Conservation (phyloP, 2,888 invertebrate species). For the Myathropa florea region DNA sequence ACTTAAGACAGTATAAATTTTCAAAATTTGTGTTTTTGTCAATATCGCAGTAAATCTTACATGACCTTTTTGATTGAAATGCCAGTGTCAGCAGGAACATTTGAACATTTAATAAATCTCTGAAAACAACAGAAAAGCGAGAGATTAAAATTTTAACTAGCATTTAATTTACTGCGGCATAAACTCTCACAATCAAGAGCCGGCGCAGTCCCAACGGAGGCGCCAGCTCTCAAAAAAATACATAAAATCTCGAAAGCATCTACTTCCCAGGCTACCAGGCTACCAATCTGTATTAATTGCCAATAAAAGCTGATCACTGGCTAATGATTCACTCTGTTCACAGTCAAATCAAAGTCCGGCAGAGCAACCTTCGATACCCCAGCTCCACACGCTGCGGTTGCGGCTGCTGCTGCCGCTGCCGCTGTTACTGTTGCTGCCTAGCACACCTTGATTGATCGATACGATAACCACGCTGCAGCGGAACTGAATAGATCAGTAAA, state of each 20-base stretch:
- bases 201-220: constrained; percentile 10
- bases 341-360: constrained; percentile 49
- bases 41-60: not conserved
- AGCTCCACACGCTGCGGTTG: not conserved
- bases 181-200: constrained; percentile 25
- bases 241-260: constrained; percentile 22
- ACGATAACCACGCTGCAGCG: constrained; percentile 61
- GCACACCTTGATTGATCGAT: constrained; percentile 68
- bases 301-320: constrained; percentile 55
- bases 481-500: constrained; percentile 68
- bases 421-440: too few relatives aligned
- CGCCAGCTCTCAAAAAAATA: constrained; percentile 44
- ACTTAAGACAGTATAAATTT: too few relatives aligned
- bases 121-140: constrained; percentile 1
- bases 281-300: constrained; percentile 59
- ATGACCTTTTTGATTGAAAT: not conserved
- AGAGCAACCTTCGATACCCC: constrained; percentile 22
- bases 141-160: constrained; percentile 25
- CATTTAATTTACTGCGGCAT: constrained; percentile 50
- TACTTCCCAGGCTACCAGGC: constrained; percentile 52
- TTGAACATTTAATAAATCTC: constrained; percentile 46
- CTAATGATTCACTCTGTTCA: constrained; percentile 57
- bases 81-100: constrained; percentile 17
- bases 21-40: not conserved
- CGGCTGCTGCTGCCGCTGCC: not conserved